Conservation (phyloP, 2,797 vertebrate genomes). For the Thaleichthys pacificus region DNA sequence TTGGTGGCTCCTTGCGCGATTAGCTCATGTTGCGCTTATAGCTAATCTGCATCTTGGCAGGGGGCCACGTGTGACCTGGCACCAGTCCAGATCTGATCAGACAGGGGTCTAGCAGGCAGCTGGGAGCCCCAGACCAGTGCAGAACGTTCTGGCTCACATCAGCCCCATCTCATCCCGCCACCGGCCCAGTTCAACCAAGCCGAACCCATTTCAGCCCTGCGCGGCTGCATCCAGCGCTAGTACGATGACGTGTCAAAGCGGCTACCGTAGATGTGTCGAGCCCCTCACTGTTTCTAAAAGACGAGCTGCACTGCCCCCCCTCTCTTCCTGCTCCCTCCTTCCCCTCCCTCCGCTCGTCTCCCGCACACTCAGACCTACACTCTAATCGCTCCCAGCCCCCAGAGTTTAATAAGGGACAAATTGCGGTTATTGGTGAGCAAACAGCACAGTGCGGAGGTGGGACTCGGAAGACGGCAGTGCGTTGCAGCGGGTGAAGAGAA, state of each 20-base stretch:
- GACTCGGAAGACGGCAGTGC: slow-evolving; percentile 46
- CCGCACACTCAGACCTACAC: slow-evolving; percentile 2
- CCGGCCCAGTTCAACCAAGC: background rate
- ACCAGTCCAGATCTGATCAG: slow-evolving; percentile 48
- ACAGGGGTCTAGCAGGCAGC: slow-evolving; percentile 45
- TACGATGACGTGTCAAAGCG: too few relatives aligned
- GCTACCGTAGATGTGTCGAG: slow-evolving; percentile 52
- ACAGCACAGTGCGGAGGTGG: slow-evolving; percentile 57
- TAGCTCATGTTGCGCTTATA: slow-evolving; percentile 73
- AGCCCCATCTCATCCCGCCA: too few relatives aligned
- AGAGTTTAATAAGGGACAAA: slow-evolving; percentile 74
- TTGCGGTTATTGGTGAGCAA: slow-evolving; percentile 73
- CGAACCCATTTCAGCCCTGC: slow-evolving; percentile 24
- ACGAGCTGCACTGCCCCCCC: slow-evolving; percentile 59
- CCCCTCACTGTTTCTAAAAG: slow-evolving; percentile 71
- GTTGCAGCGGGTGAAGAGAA: background rate
- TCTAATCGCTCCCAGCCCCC: slow-evolving; percentile 65
- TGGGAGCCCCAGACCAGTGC: slow-evolving; percentile 34
- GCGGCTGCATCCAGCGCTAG: slow-evolving; percentile 11
- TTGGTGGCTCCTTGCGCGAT: slow-evolving; percentile 69
- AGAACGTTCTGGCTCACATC: slow-evolving; percentile 20
- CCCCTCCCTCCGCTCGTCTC: slow-evolving; percentile 31
- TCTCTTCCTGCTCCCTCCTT: slow-evolving; percentile 35
- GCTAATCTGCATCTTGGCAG: slow-evolving; percentile 72
- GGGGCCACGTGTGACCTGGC: slow-evolving; percentile 71